These are phyloP conservation scores for Andrena minutula DNA, from an alignment of 2,888 invertebrate genomes.

Conservation along the genomic window DNA sequence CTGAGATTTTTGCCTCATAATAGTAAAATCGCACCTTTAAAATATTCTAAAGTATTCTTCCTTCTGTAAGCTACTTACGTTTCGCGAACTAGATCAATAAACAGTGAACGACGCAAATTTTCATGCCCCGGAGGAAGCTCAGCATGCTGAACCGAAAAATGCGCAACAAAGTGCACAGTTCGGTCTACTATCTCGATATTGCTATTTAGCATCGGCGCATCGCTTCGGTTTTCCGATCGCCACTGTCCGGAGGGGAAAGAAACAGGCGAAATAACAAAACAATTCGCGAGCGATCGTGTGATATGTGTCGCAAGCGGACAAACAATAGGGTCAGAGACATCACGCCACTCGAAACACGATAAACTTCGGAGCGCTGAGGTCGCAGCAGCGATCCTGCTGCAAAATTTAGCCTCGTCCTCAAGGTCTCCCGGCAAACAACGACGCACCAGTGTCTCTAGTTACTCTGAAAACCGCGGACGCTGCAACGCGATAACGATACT, in stretches of 20 bases:
- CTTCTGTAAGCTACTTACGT: not conserved
- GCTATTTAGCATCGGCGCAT: not conserved
- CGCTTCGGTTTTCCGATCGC: not conserved
- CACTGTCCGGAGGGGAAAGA: not conserved
- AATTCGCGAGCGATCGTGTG: not conserved
- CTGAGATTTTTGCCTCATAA: too few species aligned
- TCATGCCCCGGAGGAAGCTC: not conserved
- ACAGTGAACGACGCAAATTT: not conserved
- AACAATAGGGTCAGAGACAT: not conserved
- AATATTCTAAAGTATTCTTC: not conserved
- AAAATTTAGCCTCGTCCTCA: constrained; percentile 33
- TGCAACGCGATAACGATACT: constrained; percentile 46
- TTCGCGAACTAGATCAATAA: not conserved
- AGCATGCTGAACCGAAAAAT: not conserved
- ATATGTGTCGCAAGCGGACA: not conserved
- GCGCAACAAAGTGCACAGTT: not conserved
- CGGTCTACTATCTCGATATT: not conserved
- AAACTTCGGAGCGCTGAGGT: constrained; percentile 7
- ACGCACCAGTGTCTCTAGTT: not conserved
- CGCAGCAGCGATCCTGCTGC: not conserved
- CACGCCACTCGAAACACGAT: not conserved
- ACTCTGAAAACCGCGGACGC: constrained; percentile 3
- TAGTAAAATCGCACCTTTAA: too few species aligned
- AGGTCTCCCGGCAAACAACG: constrained; percentile 7
- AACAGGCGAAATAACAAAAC: not conserved